Evolutionary conservation across 2,888 invertebrate genomes (phyloP).

Genomic region (Synergus itoensis): DNA sequence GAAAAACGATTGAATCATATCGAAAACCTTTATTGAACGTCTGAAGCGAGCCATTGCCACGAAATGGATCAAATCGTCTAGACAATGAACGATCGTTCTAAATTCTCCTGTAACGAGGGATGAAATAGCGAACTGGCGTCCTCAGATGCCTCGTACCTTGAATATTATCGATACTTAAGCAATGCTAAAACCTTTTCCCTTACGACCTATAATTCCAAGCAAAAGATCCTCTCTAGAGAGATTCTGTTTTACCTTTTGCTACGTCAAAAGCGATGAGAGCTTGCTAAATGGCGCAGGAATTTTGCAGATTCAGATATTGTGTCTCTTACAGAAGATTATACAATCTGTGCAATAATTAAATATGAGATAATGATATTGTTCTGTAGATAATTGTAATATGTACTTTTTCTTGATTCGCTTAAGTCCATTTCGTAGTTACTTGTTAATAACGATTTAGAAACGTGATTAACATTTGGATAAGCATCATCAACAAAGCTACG

Average conservation of each 20-base stretch:
- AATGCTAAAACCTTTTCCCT: constrained; percentile 22
- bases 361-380: neutral
- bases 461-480: constrained; percentile 11
- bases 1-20: constrained; percentile 46
- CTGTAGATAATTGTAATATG: neutral
- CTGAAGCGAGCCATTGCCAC: constrained; percentile 26
- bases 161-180: constrained; percentile 36
- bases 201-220: constrained; percentile 16
- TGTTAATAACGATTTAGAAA: neutral
- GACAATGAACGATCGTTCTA: constrained; percentile 42
- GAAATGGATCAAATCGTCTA: constrained; percentile 45
- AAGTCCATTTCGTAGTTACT: neutral
- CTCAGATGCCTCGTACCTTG: neutral
- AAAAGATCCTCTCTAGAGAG: constrained; percentile 6
- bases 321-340: neutral
- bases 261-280: neutral
- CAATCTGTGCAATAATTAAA: too few species aligned
- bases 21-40: constrained; percentile 47
- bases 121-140: constrained; percentile 25
- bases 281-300: neutral
- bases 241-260: neutral
- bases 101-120: constrained; percentile 35
- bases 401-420: neutral
- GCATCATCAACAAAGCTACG: neutral
- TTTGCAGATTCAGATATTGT: constrained; percentile 12